phyloP scores from a whole-genome alignment of 2,113 vertebrate species.

The Henicopernis longicauda region DNA sequence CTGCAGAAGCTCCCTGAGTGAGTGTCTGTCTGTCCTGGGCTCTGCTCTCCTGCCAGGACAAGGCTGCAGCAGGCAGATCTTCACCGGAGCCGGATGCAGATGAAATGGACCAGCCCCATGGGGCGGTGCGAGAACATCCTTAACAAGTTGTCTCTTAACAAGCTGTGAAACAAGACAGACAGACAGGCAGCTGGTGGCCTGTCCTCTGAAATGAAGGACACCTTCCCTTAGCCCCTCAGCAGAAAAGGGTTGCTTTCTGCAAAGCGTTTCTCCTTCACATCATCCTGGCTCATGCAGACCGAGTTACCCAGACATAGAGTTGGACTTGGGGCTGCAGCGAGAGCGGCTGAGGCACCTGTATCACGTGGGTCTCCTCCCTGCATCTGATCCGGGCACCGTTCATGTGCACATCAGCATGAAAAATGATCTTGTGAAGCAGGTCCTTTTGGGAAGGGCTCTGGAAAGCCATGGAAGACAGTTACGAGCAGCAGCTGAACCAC shows the following conservation, averaged over 20 bases:
- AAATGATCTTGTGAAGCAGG: background rate
- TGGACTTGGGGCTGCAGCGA: background rate
- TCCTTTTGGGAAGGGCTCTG: background rate
- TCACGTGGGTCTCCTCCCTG: accelerated
- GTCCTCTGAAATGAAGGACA: background rate
- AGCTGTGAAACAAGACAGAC: background rate
- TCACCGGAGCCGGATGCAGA: background rate
- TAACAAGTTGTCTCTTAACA: background rate
- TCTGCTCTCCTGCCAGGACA: background rate
- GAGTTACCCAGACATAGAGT: accelerated
- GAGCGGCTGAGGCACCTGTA: background rate
- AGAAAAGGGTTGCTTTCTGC: background rate
- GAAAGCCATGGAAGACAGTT: background rate
- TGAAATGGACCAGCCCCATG: background rate
- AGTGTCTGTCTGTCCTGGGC: background rate
- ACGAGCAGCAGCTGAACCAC: background rate
- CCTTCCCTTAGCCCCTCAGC: background rate
- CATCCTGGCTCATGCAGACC: background rate
- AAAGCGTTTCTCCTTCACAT: background rate
- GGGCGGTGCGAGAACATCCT: background rate
- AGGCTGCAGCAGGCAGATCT: background rate
- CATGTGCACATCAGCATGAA: accelerated
- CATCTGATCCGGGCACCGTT: background rate
- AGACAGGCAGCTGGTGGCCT: background rate
- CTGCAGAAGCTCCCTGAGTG: background rate